Evolutionary conservation across 2,888 invertebrate genomes (phyloP), one percentile per base, ranked within the genome.

Genomic region (Zootermopsis nevadensis): DNA sequence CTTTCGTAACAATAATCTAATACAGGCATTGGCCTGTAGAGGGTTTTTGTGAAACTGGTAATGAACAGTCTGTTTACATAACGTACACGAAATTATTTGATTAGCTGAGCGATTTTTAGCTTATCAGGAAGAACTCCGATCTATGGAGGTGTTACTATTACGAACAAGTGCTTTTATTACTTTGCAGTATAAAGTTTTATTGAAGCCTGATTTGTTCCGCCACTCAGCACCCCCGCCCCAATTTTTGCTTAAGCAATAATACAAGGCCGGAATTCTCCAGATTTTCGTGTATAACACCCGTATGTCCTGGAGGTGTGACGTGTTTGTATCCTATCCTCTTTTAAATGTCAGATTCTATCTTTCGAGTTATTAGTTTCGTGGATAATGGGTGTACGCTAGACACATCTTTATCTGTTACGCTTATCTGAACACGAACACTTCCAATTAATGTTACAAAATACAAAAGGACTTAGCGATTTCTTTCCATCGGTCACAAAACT

Each of bases 261-360:
- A 31, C 69, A 69, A 69, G 30, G 15, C 69, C 31, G 27, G 69
- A 31, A 69, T 69, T 69, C 69, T 69, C 30, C 10, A 30, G 69
- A 31, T 30, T n/a, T 69, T 69, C 69, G 69, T 69, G 69, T 69
- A 19, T 31, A n/a, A 69, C 72, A 31, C 72, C 33, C 72, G 31
- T 72, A 7, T 72, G 72, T 72, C 72, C 35, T 1, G 35, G 72
- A 72, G 72, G 72, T 33, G 72, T 72, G 72, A 27, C 24, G 31
- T 31, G 35, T 72, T 72, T 35, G 24, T 35, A 33, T 33, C 72
- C 35, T 33, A 12, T 33, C 7, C 33, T 72, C 33, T 35, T 72
- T 33, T 35, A 72, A 72, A 72, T 72, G 72, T 72, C 72, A 72
- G 72, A 72, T 72, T 72, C 35, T 33, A 72, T 72, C 72, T 72